Conservation (phyloP, 2,888 invertebrate species). For the Rotaria sp. region DNA sequence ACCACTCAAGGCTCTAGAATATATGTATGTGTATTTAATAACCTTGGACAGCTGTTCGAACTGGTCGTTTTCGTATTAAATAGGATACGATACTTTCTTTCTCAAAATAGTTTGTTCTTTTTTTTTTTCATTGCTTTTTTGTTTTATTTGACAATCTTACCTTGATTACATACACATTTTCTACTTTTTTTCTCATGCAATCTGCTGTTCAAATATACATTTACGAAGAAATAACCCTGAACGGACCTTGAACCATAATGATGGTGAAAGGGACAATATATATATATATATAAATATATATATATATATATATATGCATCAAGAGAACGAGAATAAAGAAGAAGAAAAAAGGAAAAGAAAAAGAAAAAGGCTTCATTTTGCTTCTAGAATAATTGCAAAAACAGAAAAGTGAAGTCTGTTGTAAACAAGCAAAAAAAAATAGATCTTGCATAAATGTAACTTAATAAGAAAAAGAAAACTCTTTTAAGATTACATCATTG, state of each 20-base stretch:
- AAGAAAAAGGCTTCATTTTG: neutral
- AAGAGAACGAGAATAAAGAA: neutral
- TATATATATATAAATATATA: neutral
- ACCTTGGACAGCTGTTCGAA: slow-evolving; percentile 1
- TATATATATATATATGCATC: neutral
- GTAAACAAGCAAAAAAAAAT: neutral
- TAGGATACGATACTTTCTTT: neutral
- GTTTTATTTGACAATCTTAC: neutral
- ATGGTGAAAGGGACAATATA: neutral
- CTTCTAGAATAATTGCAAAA: neutral
- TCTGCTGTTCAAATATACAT: neutral
- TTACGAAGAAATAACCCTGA: slow-evolving; percentile 14
- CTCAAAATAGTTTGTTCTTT: neutral
- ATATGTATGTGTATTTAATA: neutral
- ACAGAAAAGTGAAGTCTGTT: neutral
- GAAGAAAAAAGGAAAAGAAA: neutral
- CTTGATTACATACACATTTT: neutral
- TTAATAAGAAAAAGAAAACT: neutral
- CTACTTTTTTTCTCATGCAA: slow-evolving; percentile 4
- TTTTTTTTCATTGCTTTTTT: neutral
- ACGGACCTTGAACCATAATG: slow-evolving; percentile 13
- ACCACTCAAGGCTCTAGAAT: neutral
- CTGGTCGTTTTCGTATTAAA: neutral
- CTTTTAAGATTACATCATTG: neutral
- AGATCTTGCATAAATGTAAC: neutral